Evolutionary conservation across 2,888 invertebrate species (phyloP).

Genomic region (Andrena bucephala): DNA sequence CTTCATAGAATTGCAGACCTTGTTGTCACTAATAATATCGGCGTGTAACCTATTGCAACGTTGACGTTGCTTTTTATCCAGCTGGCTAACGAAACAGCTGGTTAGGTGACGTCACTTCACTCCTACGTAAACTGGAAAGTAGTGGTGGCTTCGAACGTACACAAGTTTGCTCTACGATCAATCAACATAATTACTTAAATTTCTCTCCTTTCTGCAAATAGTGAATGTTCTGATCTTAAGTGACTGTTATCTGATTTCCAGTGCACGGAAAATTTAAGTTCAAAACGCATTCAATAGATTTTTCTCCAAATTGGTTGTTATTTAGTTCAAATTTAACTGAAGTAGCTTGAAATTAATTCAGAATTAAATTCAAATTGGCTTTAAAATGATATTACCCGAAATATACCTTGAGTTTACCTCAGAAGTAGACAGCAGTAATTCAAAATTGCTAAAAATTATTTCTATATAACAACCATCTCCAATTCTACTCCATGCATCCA

Average conservation of each 20-base stretch:
- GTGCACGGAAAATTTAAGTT: background rate
- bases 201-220: background rate
- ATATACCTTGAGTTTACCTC: background rate
- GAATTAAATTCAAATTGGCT: background rate
- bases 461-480: too few species aligned
- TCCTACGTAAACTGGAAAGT: constrained; percentile 59
- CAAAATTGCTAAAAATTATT: too few species aligned
- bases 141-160: constrained; percentile 51
- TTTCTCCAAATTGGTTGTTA: background rate
- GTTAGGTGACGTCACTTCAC: constrained; percentile 67
- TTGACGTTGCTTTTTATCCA: constrained; percentile 63
- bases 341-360: background rate
- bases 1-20: constrained; percentile 50
- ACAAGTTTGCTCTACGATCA: background rate
- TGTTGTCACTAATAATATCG: constrained; percentile 70
- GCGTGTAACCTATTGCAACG: constrained; percentile 54
- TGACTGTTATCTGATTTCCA: background rate
- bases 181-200: too few species aligned
- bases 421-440: background rate
- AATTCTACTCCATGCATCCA: too few species aligned
- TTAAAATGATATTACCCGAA: background rate
- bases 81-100: constrained; percentile 69
- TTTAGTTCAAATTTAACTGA: too few species aligned
- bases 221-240: background rate
- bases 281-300: too few species aligned